A percentile compares a stretch with the other conserved stretches of the same genome.
These are phyloP conservation scores for Meteorus cinctellus DNA, from an alignment of 2,888 invertebrate species.

Conservation along the genomic window DNA sequence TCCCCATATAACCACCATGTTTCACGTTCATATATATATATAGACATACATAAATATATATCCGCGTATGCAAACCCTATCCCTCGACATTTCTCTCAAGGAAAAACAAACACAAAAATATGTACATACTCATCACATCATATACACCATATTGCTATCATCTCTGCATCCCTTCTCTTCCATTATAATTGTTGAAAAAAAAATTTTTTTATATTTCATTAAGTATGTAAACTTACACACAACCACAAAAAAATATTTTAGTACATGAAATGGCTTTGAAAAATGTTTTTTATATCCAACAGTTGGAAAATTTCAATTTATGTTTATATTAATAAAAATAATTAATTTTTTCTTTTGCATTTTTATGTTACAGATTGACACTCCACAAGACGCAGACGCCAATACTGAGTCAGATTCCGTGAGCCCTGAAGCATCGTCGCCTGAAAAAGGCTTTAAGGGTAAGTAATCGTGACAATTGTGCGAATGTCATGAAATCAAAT, in stretches of 20 bases:
- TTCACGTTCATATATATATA: constrained; percentile 55
- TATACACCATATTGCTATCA: constrained; percentile 21
- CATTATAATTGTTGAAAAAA: constrained; percentile 28
- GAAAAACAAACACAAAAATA: constrained; percentile 28
- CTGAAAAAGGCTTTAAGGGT: constrained; percentile 72
- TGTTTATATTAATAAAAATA: not conserved
- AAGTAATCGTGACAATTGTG: constrained; percentile 48
- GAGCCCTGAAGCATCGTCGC: constrained; percentile 63
- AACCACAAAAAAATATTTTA: constrained; percentile 12
- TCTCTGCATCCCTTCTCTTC: not conserved
- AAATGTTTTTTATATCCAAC: no score
- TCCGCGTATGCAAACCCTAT: constrained; percentile 38
- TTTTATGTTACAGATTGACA: constrained; percentile 65
- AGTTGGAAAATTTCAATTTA: constrained; percentile 11
- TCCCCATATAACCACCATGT: constrained; percentile 57
- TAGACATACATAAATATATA: constrained; percentile 71
- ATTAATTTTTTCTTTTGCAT: constrained; percentile 43
- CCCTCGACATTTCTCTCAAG: constrained; percentile 20
- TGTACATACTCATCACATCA: constrained; percentile 40
- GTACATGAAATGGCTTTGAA: not conserved
- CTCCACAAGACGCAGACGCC: constrained; percentile 65
- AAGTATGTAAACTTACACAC: not conserved
- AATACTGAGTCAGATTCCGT: constrained; percentile 64
- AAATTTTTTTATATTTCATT: constrained; percentile 13
- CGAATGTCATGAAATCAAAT: constrained; percentile 14